Percentiles rank a stretch among this genome's conserved stretches.
Evolutionary conservation across 2,888 invertebrate genomes (phyloP).

Genomic region (Scelioninae gen. 1): DNA sequence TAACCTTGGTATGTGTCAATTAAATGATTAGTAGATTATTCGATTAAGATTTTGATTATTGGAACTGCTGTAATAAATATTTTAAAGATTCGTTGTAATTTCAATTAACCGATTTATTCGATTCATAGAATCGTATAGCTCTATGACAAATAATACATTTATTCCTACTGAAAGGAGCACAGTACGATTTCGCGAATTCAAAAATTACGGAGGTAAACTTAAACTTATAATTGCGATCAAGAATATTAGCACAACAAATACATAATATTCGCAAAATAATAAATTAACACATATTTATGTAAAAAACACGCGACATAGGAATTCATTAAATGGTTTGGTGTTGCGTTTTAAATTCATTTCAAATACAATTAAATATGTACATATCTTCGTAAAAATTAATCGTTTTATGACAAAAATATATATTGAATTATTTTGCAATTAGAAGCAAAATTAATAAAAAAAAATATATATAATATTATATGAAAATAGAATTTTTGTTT

Average conservation of each 20-base stretch:
- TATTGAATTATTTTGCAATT: no score
- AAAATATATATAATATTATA: no score
- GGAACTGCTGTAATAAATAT: neutral
- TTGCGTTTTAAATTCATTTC: no score
- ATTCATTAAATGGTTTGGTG: no score
- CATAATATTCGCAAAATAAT: conserved; percentile 22
- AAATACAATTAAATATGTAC: no score
- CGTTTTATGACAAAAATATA: no score
- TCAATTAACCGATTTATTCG: conserved; percentile 43
- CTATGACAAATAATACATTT: conserved; percentile 34
- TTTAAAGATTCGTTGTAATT: conserved; percentile 8
- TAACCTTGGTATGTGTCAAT: no score
- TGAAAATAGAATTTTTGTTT: no score
- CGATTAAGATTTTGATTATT: conserved; percentile 6
- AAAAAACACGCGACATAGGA: conserved; percentile 10
- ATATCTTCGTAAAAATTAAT: no score
- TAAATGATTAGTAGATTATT: neutral
- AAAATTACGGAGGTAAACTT: conserved; percentile 19
- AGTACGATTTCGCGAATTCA: conserved; percentile 19
- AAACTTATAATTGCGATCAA: conserved; percentile 24
- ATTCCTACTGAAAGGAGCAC: conserved; percentile 17
- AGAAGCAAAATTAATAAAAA: no score
- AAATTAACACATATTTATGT: conserved; percentile 23
- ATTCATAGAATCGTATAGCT: conserved; percentile 61
- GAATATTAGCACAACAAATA: conserved; percentile 37